These are phyloP conservation scores for Ctenochaetus hawaiiensis DNA, from an alignment of 2,797 vertebrate genomes.

Conservation along the genomic window DNA sequence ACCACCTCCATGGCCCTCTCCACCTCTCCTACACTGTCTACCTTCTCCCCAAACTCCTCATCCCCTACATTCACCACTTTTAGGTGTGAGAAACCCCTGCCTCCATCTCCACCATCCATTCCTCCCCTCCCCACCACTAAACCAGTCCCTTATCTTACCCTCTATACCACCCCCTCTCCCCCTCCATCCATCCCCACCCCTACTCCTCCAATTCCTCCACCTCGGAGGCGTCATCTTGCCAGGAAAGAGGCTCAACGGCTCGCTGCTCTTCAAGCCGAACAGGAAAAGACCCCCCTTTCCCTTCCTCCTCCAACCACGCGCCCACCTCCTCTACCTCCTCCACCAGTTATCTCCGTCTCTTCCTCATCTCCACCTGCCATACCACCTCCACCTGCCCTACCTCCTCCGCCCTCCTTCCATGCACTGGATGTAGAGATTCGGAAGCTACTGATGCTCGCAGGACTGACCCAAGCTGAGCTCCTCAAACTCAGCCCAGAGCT, in stretches of 20 bases:
- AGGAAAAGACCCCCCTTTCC: conserved; percentile 82
- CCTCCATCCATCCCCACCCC: conserved; percentile 74
- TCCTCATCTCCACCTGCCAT: conserved; percentile 75
- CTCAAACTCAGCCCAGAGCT: conserved; percentile 88
- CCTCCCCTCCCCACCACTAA: conserved; percentile 83
- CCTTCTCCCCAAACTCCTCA: conserved; percentile 77
- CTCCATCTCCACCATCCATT: conserved; percentile 74
- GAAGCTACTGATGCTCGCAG: conserved; percentile 86
- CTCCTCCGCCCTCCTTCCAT: conserved; percentile 80
- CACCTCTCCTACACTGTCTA: conserved; percentile 76
- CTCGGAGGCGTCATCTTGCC: conserved; percentile 75
- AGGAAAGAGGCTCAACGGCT: conserved; percentile 79
- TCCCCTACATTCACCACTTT: conserved; percentile 81
- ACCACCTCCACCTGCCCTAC: conserved; percentile 74
- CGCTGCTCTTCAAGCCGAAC: conserved; percentile 77
- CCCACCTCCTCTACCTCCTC: conserved; percentile 80
- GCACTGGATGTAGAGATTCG: conserved; percentile 78
- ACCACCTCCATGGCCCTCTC: conserved; percentile 76
- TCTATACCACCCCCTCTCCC: conserved; percentile 82
- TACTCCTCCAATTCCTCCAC: conserved; percentile 70
- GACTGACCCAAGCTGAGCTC: conserved; percentile 87
- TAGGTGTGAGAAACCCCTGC: conserved; percentile 78
- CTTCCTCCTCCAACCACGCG: conserved; percentile 79
- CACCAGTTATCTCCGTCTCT: conserved; percentile 65
- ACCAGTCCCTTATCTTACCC: conserved; percentile 83